Base-by-base conservation (phyloP, 2,797 vertebrate species). In the Premnoplex brunnescens region DNA sequence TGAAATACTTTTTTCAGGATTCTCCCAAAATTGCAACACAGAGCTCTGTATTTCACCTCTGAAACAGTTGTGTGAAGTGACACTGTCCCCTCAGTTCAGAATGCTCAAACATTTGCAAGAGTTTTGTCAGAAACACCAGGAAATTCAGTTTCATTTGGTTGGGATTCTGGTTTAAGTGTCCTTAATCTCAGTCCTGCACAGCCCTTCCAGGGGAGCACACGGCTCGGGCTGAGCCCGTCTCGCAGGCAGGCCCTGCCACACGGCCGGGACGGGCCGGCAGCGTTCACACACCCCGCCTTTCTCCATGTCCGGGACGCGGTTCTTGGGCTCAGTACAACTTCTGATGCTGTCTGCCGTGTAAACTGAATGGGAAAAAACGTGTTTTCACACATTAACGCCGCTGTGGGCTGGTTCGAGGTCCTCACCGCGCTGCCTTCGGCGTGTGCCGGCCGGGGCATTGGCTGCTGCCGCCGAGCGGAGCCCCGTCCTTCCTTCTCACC, bases 141-240 rank as follows among this genome's bases (percentile, higher is more conserved):
- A 85, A 67, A 32, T 27, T 20, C 10, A 19, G 2, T 51, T 88
- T 56, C 12, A 1, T 16, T 2, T 2, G 18, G 16, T 8, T 59
- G 66, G 55, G n/a, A 14, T 77, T 58, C 18, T 19, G 32, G 14
- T 46, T 3, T 14, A 21, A 11, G 3, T 21, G 12, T 46, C 17
- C 30, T 28, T 12, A 44, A 21, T 21, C 11, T 15, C 39, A 6
- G 14, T 6, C 39, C 15, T 15, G 39, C 4, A 37, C 21, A 5
- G 36, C 1, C 7, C 2, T 7, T 10, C 2, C 8, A 4, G 4
- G 41, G 21, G 22, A 10, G 24, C 12, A 1, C 4, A 10, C 9
- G 6, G 0, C 17, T 1, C 0, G 0, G 8, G 46, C 30, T 17
- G 77, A 36, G 0, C 10, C 0, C 17, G 0, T 11, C 7, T 0